phyloP scores from a whole-genome alignment of 2,797 vertebrate species.

The Tokudaia muenninki region DNA sequence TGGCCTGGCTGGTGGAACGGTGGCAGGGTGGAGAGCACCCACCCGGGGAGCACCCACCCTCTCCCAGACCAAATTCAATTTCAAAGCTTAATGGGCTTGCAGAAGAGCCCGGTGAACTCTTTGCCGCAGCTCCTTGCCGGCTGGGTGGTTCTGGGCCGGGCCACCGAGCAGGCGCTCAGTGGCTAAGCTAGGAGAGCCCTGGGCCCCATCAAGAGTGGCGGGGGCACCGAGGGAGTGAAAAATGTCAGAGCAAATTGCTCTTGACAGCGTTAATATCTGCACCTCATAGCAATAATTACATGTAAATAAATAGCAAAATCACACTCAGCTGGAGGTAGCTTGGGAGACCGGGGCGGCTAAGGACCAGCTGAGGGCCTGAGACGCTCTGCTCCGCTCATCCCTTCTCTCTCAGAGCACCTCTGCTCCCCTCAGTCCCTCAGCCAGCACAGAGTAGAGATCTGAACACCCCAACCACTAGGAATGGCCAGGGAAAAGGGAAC shows the following conservation, averaged over 20 bases:
- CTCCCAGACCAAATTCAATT: slow-evolving; percentile 91
- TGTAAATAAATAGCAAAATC: slow-evolving; percentile 99
- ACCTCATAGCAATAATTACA: slow-evolving; percentile 99
- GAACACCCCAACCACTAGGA: not conserved
- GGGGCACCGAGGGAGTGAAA: slow-evolving; percentile 94
- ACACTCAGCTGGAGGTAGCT: slow-evolving; percentile 96
- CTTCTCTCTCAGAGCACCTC: slow-evolving; percentile 68
- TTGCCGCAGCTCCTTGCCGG: slow-evolving; percentile 79
- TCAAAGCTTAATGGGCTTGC: slow-evolving; percentile 93
- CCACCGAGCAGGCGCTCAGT: not conserved
- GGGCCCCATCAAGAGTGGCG: slow-evolving; percentile 89
- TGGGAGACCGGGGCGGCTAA: slow-evolving; percentile 88
- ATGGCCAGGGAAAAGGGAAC: not conserved
- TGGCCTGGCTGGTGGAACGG: not conserved
- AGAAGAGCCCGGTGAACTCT: slow-evolving; percentile 87
- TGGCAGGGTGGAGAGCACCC: slow-evolving; percentile 54
- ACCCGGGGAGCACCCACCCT: slow-evolving; percentile 83
- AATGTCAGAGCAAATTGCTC: slow-evolving; percentile 99
- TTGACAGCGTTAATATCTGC: slow-evolving; percentile 99
- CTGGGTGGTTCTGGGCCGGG: slow-evolving; percentile 72
- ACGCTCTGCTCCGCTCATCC: slow-evolving; percentile 76
- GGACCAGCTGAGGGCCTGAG: slow-evolving; percentile 96
- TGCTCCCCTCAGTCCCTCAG: not conserved
- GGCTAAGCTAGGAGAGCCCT: slow-evolving; percentile 73
- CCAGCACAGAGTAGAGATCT: not conserved